A percentile compares a stretch with the other conserved stretches of the same genome.
Evolutionary conservation across 1,140 invertebrate species (phyloP).

Genomic region (Temnothorax longispinosus): DNA sequence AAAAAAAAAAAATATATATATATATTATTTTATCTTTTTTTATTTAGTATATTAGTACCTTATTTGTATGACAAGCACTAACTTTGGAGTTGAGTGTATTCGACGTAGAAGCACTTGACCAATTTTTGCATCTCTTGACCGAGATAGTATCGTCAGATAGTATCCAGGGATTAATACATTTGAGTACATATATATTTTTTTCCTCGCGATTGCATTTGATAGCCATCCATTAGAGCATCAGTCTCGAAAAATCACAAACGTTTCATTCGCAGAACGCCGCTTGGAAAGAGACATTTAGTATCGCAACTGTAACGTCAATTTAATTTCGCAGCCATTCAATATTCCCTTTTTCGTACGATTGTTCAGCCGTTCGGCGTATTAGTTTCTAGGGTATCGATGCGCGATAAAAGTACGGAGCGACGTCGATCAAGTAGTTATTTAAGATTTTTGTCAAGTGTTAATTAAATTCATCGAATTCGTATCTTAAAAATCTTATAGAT

Average conservation of each 20-base stretch:
- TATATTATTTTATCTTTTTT: neutral
- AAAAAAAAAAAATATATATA: neutral
- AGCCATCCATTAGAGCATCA: conserved; percentile 49
- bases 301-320: conserved; percentile 35
- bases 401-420: neutral
- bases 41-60: conserved; percentile 11
- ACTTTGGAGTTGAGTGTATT: conserved; percentile 25
- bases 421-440: neutral
- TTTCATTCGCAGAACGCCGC: conserved; percentile 32
- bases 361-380: conserved; percentile 8
- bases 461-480: neutral
- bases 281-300: conserved; percentile 40
- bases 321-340: conserved; percentile 44
- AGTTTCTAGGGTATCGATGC: neutral
- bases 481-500: neutral
- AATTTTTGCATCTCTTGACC: conserved; percentile 31
- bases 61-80: neutral
- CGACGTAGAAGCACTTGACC: conserved; percentile 14
- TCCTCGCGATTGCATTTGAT: conserved; percentile 11
- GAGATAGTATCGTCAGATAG: conserved; percentile 22
- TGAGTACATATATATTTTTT: conserved; percentile 15
- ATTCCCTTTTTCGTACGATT: conserved; percentile 32
- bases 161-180: conserved; percentile 20
- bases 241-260: conserved; percentile 56
- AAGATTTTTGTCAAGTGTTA: neutral